Conservation (phyloP, 2,113 vertebrate genomes). For the Butorides virescens region DNA sequence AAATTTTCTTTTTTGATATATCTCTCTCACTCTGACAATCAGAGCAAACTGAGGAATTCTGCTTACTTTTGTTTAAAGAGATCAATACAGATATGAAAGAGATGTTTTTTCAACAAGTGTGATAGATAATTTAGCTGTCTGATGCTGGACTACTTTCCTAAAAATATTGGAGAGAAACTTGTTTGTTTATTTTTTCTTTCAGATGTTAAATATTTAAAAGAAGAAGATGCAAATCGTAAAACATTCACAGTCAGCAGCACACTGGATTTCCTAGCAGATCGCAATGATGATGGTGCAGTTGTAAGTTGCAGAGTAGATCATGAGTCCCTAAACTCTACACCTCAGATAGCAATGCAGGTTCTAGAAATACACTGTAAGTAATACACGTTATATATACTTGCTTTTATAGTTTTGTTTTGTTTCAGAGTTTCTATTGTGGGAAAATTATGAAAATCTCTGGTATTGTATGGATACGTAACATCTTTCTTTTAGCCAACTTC, state of each 20-base stretch:
- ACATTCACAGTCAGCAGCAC: conserved; percentile 92
- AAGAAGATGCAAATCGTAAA: conserved; percentile 88
- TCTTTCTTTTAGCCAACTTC: neutral
- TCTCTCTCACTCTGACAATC: neutral
- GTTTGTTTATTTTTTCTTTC: conserved; percentile 45
- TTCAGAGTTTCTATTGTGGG: neutral
- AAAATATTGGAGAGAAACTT: neutral
- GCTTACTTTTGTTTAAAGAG: conserved; percentile 1
- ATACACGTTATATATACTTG: neutral
- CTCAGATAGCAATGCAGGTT: conserved; percentile 93
- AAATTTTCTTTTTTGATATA: neutral
- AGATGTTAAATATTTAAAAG: conserved; percentile 84
- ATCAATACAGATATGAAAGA: neutral
- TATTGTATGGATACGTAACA: neutral
- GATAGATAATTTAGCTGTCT: neutral
- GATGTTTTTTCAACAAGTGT: neutral
- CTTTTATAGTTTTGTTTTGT: neutral
- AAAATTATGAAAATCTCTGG: neutral
- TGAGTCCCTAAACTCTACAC: conserved; percentile 86
- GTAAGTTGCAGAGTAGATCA: conserved; percentile 96
- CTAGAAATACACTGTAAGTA: conserved; percentile 99
- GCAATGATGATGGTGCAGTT: conserved; percentile 87
- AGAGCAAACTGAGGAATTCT: neutral
- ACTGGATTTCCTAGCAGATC: conserved; percentile 88
- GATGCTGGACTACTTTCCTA: neutral